A percentile compares a stretch with the other conserved stretches of the same genome.
phyloP scores from a whole-genome alignment of 2,888 invertebrate genomes.

The Synergus laeviventris region DNA sequence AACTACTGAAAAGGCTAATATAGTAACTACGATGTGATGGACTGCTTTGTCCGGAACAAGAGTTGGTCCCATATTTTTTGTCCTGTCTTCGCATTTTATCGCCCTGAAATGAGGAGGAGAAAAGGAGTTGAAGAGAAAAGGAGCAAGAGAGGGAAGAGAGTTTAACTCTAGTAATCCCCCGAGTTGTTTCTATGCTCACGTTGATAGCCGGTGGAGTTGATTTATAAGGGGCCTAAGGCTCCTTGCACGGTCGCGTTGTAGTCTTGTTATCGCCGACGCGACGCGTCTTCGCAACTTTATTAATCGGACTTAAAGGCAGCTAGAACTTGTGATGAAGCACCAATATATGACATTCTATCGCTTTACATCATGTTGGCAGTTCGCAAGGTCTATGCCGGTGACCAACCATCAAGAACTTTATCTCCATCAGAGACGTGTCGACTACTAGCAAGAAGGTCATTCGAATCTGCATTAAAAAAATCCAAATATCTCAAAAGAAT shows the following conservation, averaged over 20 bases:
- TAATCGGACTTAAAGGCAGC: slow-evolving; percentile 57
- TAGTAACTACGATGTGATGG: slow-evolving; percentile 38
- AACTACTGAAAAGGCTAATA: slow-evolving; percentile 13
- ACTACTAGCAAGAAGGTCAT: too few relatives aligned
- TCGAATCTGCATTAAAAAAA: too few relatives aligned
- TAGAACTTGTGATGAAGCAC: slow-evolving; percentile 46
- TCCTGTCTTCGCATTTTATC: slow-evolving; percentile 38
- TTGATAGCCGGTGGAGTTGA: slow-evolving; percentile 53
- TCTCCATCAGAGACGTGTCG: not conserved
- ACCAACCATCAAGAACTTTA: not conserved
- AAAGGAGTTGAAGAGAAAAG: not conserved
- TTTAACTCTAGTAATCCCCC: slow-evolving; percentile 38
- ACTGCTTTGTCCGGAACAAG: slow-evolving; percentile 17
- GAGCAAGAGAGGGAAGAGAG: slow-evolving; percentile 17
- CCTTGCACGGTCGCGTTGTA: slow-evolving; percentile 51
- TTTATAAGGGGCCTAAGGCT: slow-evolving; percentile 60
- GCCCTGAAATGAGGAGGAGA: not conserved
- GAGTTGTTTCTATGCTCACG: slow-evolving; percentile 42
- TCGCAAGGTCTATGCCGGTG: slow-evolving; percentile 6
- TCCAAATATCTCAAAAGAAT: too few relatives aligned
- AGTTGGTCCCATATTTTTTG: slow-evolving; percentile 40
- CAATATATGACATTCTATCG: slow-evolving; percentile 25
- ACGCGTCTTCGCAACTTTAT: slow-evolving; percentile 63
- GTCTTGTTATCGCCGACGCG: slow-evolving; percentile 62
- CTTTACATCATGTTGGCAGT: slow-evolving; percentile 1